Evolutionary conservation across 2,113 vertebrate genomes (phyloP).

Genomic region (Diadophis punctatus): DNA sequence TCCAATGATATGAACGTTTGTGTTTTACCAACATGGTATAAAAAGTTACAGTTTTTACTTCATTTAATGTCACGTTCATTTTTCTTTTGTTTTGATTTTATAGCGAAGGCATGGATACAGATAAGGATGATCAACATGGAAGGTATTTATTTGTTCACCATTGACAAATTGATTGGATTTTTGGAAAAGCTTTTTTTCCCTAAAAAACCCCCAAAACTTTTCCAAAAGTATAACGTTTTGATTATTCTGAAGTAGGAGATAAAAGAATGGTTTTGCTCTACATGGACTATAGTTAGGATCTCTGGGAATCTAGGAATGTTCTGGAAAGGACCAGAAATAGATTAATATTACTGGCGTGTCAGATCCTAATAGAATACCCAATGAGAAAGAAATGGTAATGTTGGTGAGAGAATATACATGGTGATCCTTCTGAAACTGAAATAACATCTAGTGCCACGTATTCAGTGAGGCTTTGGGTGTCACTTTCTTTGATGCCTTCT

Average conservation of each 20-base stretch:
- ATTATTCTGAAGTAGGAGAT: neutral
- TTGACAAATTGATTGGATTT: conserved; percentile 13
- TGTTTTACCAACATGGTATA: neutral
- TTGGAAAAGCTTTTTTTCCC: no score
- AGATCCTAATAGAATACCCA: conserved; percentile 5
- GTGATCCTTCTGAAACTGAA: conserved; percentile 1
- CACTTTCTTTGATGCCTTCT: neutral
- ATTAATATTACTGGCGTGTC: neutral
- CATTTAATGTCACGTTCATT: conserved; percentile 14
- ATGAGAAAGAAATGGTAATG: neutral
- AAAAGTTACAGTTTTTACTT: neutral
- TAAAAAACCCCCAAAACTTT: neutral
- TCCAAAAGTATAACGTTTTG: neutral
- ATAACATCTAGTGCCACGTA: neutral
- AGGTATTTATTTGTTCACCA: conserved; percentile 71
- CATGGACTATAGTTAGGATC: neutral
- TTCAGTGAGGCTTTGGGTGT: neutral
- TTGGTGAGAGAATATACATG: neutral
- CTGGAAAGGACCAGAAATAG: neutral
- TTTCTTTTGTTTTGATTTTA: conserved; percentile 57
- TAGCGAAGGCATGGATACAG: conserved; percentile 93
- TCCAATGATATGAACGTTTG: neutral
- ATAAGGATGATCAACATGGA: conserved; percentile 93
- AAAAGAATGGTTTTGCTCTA: neutral
- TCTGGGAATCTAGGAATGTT: neutral